Conservation (phyloP, 2,888 invertebrate genomes). For the Agriopis marginaria region DNA sequence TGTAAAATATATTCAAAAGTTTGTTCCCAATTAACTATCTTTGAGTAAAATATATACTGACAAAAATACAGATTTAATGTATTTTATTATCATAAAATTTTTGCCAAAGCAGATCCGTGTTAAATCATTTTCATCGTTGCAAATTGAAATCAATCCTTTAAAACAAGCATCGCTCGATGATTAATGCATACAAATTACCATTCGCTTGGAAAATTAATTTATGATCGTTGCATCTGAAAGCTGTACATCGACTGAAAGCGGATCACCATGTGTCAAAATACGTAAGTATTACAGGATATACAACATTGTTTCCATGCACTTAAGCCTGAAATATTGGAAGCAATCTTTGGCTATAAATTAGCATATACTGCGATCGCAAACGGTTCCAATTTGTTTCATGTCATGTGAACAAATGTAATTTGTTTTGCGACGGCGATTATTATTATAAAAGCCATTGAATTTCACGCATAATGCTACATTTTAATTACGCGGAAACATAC, state of each 20-base stretch:
- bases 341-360: conserved; percentile 1
- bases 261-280: conserved; percentile 1
- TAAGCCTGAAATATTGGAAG: conserved; percentile 4
- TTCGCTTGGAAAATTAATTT: conserved; percentile 17
- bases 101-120: neutral
- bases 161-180: conserved; percentile 6
- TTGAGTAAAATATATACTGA: too few species aligned
- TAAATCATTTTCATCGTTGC: neutral
- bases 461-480: too few species aligned
- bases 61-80: too few species aligned
- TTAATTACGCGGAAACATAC: too few species aligned
- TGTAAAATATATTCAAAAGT: too few species aligned
- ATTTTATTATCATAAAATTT: neutral
- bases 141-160: conserved; percentile 1
- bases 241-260: neutral
- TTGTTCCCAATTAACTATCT: too few species aligned
- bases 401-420: conserved; percentile 11
- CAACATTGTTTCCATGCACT: neutral
- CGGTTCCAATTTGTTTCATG: conserved; percentile 6
- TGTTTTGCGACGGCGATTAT: neutral
- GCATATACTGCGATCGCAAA: neutral
- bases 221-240: conserved; percentile 15
- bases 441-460: neutral
- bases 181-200: conserved; percentile 10
- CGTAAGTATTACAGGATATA: neutral